Evolutionary conservation across 2,888 invertebrate species (phyloP).

Genomic region (Drepana falcataria): DNA sequence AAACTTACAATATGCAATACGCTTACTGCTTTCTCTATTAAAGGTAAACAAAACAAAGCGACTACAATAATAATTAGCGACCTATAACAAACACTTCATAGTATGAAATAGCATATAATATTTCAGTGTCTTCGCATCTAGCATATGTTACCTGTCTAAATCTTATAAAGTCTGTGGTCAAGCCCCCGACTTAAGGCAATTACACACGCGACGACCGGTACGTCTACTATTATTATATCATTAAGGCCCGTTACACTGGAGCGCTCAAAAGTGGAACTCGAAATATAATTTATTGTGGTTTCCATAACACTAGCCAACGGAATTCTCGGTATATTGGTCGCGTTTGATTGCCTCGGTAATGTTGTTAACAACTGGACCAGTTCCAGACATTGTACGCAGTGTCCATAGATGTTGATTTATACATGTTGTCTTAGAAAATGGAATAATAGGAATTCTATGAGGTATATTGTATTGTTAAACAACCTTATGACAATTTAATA

Average conservation of each 20-base stretch:
- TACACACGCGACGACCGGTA: conserved; percentile 49
- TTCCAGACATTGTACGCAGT: conserved; percentile 11
- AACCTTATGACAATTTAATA: too few relatives aligned
- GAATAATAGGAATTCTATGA: too few relatives aligned
- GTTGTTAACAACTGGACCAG: conserved; percentile 15
- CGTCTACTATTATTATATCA: conserved; percentile 52
- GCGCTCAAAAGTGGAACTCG: conserved; percentile 33
- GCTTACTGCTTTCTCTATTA: too few relatives aligned
- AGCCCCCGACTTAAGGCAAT: conserved; percentile 41
- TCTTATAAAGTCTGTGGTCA: conserved; percentile 6
- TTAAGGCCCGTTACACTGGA: conserved; percentile 52
- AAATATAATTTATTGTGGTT: conserved; percentile 42
- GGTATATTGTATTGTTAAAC: too few relatives aligned
- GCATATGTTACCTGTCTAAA: conserved; percentile 7
- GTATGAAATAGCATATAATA: too few relatives aligned
- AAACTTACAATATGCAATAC: too few relatives aligned
- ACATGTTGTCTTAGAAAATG: too few relatives aligned
- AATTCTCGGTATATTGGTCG: conserved; percentile 31
- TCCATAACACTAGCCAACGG: conserved; percentile 21
- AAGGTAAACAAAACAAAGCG: too few relatives aligned
- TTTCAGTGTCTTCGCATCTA: too few relatives aligned
- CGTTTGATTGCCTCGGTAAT: conserved; percentile 21
- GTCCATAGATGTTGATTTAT: not conserved
- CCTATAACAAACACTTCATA: too few relatives aligned
- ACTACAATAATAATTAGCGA: too few relatives aligned